A percentile compares a stretch with the other conserved stretches of the same genome.
Evolutionary conservation across 2,113 vertebrate species (phyloP).

Genomic region (Mellivora capensis): DNA sequence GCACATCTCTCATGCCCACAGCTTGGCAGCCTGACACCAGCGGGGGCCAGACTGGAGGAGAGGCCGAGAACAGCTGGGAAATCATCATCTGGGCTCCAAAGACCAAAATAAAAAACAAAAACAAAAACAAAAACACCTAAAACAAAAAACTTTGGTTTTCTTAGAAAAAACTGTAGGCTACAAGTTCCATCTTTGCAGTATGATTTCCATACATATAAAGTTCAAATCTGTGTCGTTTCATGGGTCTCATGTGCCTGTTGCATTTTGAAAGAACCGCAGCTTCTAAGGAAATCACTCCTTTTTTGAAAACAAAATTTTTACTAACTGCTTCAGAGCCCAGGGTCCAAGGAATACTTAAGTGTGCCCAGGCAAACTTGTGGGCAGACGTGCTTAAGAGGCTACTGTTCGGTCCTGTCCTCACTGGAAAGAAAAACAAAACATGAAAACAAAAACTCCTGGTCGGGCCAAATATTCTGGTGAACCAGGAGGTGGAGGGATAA

Average conservation of each 20-base stretch:
- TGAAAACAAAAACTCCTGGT: neutral
- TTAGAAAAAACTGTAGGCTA: neutral
- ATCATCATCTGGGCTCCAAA: neutral
- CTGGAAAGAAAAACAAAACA: slow-evolving; percentile 40
- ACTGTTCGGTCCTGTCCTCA: neutral
- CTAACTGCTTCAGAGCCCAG: neutral
- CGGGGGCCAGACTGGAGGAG: neutral
- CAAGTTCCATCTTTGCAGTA: neutral
- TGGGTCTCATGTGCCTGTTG: neutral
- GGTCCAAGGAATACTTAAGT: slow-evolving; percentile 28
- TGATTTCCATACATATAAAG: neutral
- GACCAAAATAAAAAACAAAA: neutral
- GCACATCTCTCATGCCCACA: neutral
- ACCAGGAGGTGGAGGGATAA: rapidly evolving
- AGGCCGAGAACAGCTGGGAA: neutral
- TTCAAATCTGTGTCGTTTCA: neutral
- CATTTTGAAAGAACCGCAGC: neutral
- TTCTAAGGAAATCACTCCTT: slow-evolving; percentile 5
- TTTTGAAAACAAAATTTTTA: neutral
- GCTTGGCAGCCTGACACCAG: slow-evolving; percentile 20
- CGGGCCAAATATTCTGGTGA: neutral
- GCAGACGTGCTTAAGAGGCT: slow-evolving; percentile 19
- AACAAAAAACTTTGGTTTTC: neutral
- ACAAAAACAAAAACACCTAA: neutral
- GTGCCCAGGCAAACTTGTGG: slow-evolving; percentile 37